A percentile compares a stretch with the other conserved stretches of the same genome.
These are phyloP conservation scores for Nymphicus hollandicus DNA, from an alignment of 2,113 vertebrate genomes.

Conservation along the genomic window DNA sequence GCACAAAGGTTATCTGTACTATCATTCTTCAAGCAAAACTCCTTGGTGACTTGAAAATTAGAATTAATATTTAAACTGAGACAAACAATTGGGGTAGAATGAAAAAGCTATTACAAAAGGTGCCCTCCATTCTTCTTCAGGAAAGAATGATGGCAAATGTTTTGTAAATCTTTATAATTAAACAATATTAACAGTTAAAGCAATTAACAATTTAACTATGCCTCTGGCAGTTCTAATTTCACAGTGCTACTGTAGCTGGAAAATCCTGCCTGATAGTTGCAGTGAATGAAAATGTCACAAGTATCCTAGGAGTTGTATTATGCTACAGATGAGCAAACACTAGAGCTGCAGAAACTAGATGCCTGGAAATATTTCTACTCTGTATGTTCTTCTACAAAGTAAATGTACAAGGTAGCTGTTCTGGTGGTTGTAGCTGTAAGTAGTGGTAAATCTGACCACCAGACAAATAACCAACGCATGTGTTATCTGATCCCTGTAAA, in stretches of 20 bases:
- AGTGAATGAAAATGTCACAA: not conserved
- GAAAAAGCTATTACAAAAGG: not conserved
- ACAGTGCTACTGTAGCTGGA: not conserved
- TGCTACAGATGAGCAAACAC: not conserved
- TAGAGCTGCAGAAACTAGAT: not conserved
- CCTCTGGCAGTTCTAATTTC: not conserved
- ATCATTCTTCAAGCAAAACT: not conserved
- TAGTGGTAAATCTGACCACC: not conserved
- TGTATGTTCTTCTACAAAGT: not conserved
- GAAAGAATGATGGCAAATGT: not conserved
- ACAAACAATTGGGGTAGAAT: not conserved
- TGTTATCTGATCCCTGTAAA: not conserved
- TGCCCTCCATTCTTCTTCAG: not conserved
- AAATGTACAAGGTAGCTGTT: not conserved
- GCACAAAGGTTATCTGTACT: not conserved
- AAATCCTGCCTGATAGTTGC: not conserved
- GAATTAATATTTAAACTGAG: not conserved
- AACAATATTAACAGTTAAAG: not conserved
- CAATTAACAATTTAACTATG: not conserved
- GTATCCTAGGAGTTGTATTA: not conserved
- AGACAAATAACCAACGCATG: not conserved
- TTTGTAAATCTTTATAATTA: slow-evolving; percentile 15
- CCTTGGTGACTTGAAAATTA: not conserved
- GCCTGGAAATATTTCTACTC: not conserved
- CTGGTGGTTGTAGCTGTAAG: not conserved